Percentiles rank a stretch among this genome's conserved stretches.
Evolutionary conservation across 2,113 vertebrate species (phyloP).

Genomic region (Percina caprodes): DNA sequence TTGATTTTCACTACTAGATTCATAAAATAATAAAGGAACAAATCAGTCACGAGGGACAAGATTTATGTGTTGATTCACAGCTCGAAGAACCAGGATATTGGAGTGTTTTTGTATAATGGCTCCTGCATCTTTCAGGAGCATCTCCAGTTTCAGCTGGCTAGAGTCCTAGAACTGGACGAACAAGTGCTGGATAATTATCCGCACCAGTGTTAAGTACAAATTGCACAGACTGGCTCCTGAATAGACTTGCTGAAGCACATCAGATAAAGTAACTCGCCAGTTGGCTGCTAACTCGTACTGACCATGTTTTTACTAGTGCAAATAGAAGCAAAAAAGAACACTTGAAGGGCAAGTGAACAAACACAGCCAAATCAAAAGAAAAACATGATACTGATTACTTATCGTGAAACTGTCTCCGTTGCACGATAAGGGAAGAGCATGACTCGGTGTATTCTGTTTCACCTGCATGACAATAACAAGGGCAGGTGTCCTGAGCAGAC

Average conservation of each 20-base stretch:
- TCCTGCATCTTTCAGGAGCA: conserved; percentile 82
- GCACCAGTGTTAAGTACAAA: conserved; percentile 84
- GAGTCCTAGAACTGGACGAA: conserved; percentile 72
- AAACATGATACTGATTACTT: conserved; percentile 43
- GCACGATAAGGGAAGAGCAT: conserved; percentile 32
- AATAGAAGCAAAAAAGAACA: conserved; percentile 15
- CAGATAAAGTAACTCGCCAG: conserved; percentile 54
- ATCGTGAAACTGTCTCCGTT: conserved; percentile 20
- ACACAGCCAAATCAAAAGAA: conserved; percentile 40
- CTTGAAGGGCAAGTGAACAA: background rate
- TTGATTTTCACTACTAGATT: background rate
- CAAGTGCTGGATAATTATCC: conserved; percentile 80
- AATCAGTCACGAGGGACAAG: conserved; percentile 14
- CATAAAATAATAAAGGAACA: conserved; percentile 9
- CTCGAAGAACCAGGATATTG: conserved; percentile 70
- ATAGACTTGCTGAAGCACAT: conserved; percentile 74
- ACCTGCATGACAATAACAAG: conserved; percentile 61
- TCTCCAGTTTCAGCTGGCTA: conserved; percentile 80
- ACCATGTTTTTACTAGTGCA: background rate
- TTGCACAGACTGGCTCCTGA: conserved; percentile 71
- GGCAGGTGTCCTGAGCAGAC: conserved; percentile 60
- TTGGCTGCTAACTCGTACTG: conserved; percentile 14
- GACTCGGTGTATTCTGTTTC: conserved; percentile 63
- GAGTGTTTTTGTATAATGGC: conserved; percentile 82
- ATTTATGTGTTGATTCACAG: conserved; percentile 71